phyloP scores from a whole-genome alignment of 2,888 invertebrate genomes.

The Lasioglossum oenotherae region DNA sequence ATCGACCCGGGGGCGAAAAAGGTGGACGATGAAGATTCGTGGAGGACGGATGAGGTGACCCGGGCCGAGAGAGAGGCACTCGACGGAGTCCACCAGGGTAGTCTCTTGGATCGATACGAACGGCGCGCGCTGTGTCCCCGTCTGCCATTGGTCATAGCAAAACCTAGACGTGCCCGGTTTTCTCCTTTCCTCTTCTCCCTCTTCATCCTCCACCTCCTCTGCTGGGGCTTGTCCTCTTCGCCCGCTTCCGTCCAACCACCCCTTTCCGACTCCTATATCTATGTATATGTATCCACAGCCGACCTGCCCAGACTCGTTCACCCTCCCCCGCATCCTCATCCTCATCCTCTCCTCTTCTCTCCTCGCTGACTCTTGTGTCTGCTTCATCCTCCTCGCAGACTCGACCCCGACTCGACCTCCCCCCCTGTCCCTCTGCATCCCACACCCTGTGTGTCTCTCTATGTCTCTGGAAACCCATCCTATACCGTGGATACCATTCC shows the following conservation, averaged over 20 bases:
- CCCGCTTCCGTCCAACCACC: constrained; percentile 65
- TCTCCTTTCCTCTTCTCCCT: constrained; percentile 69
- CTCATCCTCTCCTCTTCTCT: constrained; percentile 32
- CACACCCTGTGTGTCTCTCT: constrained; percentile 22
- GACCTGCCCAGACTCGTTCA: constrained; percentile 48
- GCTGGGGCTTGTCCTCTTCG: constrained; percentile 48
- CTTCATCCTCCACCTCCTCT: constrained; percentile 72
- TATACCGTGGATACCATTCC: neutral
- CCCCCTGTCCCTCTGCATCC: constrained; percentile 38
- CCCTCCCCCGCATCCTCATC: neutral
- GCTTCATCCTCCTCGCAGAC: constrained; percentile 44
- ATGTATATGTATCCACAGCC: constrained; percentile 49
- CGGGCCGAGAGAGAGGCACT: constrained; percentile 70
- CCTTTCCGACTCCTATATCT: constrained; percentile 35
- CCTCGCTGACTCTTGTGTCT: constrained; percentile 44
- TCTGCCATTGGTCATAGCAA: constrained; percentile 83
- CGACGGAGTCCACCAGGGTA: constrained; percentile 70
- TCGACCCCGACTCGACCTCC: constrained; percentile 6
- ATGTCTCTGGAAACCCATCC: constrained; percentile 12
- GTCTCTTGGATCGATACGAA: constrained; percentile 80
- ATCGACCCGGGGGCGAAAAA: constrained; percentile 61
- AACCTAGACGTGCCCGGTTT: constrained; percentile 80
- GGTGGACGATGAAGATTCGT: constrained; percentile 74
- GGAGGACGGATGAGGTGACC: constrained; percentile 80
- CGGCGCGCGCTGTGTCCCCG: constrained; percentile 82